Conservation (phyloP, 2,888 invertebrate genomes). For the Marronus borbonicus region DNA sequence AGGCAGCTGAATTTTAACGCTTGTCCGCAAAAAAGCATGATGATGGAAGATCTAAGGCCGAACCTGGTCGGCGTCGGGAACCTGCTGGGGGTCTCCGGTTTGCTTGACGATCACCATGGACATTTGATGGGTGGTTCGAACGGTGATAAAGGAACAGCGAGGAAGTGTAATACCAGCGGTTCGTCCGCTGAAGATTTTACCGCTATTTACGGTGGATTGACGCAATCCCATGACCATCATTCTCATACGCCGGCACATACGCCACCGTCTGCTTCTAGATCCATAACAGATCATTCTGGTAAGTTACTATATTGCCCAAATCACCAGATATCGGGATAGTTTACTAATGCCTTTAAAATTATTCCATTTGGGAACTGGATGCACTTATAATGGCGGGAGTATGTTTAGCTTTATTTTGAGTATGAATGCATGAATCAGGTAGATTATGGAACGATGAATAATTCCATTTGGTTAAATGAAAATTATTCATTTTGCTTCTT, state of each 20-base stretch:
- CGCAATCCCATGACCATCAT: conserved; percentile 72
- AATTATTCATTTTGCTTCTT: no score
- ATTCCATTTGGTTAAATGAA: no score
- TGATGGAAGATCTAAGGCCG: conserved; percentile 91
- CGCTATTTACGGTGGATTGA: conserved; percentile 82
- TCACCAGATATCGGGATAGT: no score
- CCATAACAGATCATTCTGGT: conserved; percentile 71
- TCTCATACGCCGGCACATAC: conserved; percentile 80
- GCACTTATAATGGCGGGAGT: no score
- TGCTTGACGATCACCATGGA: conserved; percentile 84
- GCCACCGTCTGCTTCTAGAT: conserved; percentile 73
- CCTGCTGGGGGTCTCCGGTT: conserved; percentile 83
- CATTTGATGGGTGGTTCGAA: conserved; percentile 71
- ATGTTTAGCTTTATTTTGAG: no score
- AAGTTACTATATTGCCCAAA: neutral
- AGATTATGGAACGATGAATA: no score
- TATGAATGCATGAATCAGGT: no score
- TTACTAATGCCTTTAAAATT: no score
- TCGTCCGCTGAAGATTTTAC: conserved; percentile 92
- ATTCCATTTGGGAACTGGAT: no score
- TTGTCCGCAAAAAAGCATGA: conserved; percentile 79
- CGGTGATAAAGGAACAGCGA: conserved; percentile 69
- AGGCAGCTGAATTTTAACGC: conserved; percentile 87
- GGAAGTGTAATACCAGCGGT: conserved; percentile 86
- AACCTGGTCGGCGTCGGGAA: conserved; percentile 86